A percentile compares a stretch with the other conserved stretches of the same genome.
These are phyloP conservation scores for Hymenochirus boettgeri DNA, from an alignment of 2,113 vertebrate genomes.

Conservation along the genomic window DNA sequence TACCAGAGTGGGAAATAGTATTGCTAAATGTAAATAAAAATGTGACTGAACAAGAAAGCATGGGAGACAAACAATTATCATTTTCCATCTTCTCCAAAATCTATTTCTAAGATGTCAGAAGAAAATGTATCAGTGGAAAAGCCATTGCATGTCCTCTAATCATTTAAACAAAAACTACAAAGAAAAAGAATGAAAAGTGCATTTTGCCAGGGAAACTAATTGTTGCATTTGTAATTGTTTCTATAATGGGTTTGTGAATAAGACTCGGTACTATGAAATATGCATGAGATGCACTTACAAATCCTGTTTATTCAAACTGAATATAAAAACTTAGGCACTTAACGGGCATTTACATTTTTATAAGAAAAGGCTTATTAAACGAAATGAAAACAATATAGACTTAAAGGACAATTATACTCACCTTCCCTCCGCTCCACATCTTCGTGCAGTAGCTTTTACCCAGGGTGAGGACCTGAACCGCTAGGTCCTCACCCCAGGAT, in stretches of 20 bases:
- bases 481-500: too few relatives aligned
- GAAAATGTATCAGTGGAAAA: slow-evolving; percentile 1
- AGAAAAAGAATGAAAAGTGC: slow-evolving; percentile 17
- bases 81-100: background rate
- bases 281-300: slow-evolving; percentile 24
- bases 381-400: slow-evolving; percentile 6
- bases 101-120: background rate
- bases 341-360: slow-evolving; percentile 16
- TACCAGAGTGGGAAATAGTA: background rate
- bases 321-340: slow-evolving; percentile 10
- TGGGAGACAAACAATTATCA: background rate
- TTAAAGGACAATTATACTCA: too few relatives aligned
- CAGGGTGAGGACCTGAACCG: too few relatives aligned
- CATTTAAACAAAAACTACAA: slow-evolving; percentile 6
- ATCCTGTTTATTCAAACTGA: slow-evolving; percentile 12
- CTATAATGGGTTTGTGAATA: slow-evolving; percentile 26
- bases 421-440: too few relatives aligned
- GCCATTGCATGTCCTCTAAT: background rate
- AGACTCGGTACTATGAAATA: slow-evolving; percentile 17
- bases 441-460: too few relatives aligned
- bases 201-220: slow-evolving; percentile 31
- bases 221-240: slow-evolving; percentile 27
- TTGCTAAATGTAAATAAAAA: background rate
- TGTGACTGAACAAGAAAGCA: background rate
- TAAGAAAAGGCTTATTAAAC: background rate